Evolutionary conservation across 2,888 invertebrate species (phyloP), one percentile per base, ranked within the genome.

Genomic region (Hydraecia micacea): DNA sequence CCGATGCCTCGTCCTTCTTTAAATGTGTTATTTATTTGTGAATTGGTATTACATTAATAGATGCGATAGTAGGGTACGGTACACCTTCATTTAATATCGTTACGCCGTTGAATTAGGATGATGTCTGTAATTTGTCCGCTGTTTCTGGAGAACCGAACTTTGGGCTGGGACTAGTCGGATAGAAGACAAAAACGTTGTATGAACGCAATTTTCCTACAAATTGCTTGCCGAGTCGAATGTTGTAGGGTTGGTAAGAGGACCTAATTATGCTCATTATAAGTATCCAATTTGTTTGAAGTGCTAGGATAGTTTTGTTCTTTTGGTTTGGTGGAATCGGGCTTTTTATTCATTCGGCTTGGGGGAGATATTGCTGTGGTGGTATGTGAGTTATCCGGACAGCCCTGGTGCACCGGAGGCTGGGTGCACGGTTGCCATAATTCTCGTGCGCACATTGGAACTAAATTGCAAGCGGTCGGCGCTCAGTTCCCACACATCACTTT

Each of bases 1-100:
- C 93, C 89, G 87, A 89, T 87, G 93, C 91, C 92, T 89, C 92
- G 92, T 94, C 93, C 95, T 94, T 92, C 92, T 95, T 94, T 96
- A 95, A 95, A 95, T 95, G 93, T 93, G 93, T 96, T 96, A 96
- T 96, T 96, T 96, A 96, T 96, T 96, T 95, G 94, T 95, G 93
- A 96, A 96, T 95, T 91, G 94, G 93, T 93, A 94, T 94, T 94
- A 95, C 93, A 96, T 96, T 96, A 96, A 96, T 96, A 96, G 95
- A 94, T 91, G 80, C 90, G 90, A 93, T 93, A 93, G 91, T 85
- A 90, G 93, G 95, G 93, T 94, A 94, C 94, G 95, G 93, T 94
- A 94, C 94, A 95, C 96, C 96, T 94, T 95, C 96, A 96, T 96
- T 96, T 96, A 96, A 96, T 96, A 95, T 95, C 92, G 95, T 94